Percentiles rank a stretch among this genome's conserved stretches.
These are phyloP conservation scores for Heliconius charithonia DNA, from an alignment of 2,888 invertebrate genomes.

Conservation along the genomic window DNA sequence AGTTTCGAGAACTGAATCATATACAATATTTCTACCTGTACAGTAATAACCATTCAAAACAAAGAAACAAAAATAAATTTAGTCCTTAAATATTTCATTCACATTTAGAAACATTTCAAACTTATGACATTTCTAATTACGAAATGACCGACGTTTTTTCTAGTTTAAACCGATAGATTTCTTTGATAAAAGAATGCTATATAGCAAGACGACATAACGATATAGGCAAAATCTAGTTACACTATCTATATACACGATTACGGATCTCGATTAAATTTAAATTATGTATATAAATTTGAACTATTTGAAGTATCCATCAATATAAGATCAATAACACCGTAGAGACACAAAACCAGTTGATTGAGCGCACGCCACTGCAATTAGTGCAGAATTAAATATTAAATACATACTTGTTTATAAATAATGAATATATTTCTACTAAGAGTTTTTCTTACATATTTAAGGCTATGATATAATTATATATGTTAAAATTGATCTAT, in stretches of 20 bases:
- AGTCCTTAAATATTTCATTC: no score
- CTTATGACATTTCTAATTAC: no score
- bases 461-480: neutral
- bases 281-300: slow-evolving; percentile 22
- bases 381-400: slow-evolving; percentile 28
- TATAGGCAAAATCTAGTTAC: neutral
- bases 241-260: slow-evolving; percentile 17
- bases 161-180: no score
- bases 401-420: slow-evolving; percentile 9
- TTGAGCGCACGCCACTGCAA: slow-evolving; percentile 28
- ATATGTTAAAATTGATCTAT: slow-evolving; percentile 9
- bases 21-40: neutral
- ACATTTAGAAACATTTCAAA: no score
- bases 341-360: slow-evolving; percentile 24
- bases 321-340: slow-evolving; percentile 31
- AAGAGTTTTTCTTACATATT: slow-evolving; percentile 11
- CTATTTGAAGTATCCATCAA: slow-evolving; percentile 32
- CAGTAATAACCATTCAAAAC: neutral
- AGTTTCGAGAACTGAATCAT: slow-evolving; percentile 22
- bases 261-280: slow-evolving; percentile 18
- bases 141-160: neutral
- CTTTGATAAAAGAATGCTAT: neutral
- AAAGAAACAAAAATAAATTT: no score
- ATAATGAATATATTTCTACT: slow-evolving; percentile 21
- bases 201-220: neutral